phyloP scores from a whole-genome alignment of 2,797 vertebrate species.

The Pagetopsis macropterus region DNA sequence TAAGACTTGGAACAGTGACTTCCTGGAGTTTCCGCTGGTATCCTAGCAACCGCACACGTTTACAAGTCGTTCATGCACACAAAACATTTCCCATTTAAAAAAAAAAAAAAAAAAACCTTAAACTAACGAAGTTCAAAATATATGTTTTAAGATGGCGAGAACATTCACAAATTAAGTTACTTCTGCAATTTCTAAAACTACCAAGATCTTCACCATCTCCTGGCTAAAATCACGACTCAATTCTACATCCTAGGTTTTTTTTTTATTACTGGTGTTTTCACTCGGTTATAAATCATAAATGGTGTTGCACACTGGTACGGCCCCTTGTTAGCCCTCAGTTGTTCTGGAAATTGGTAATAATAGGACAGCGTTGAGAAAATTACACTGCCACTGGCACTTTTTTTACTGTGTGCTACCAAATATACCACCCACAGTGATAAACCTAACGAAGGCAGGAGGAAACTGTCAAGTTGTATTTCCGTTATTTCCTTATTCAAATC shows the following conservation, averaged over 20 bases:
- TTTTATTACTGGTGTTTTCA: conserved; percentile 14
- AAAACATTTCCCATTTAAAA: neutral
- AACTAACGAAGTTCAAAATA: no score
- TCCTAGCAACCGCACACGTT: neutral
- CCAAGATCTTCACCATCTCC: neutral
- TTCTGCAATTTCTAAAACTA: neutral
- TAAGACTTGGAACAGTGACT: neutral
- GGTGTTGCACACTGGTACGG: neutral
- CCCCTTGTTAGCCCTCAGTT: conserved; percentile 8
- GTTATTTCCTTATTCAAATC: conserved; percentile 19
- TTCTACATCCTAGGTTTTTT: neutral
- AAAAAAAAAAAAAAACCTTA: neutral
- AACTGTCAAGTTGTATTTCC: conserved; percentile 30
- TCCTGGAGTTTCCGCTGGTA: neutral
- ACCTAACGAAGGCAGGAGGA: conserved; percentile 15
- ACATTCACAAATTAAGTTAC: neutral
- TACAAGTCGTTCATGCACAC: neutral
- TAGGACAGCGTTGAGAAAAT: conserved; percentile 9
- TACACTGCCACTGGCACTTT: neutral
- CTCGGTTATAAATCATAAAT: conserved; percentile 45
- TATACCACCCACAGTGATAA: conserved; percentile 19
- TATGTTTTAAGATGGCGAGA: neutral
- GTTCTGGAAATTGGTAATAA: conserved; percentile 39
- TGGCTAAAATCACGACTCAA: neutral
- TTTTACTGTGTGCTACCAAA: conserved; percentile 10